Conservation (phyloP, 2,113 vertebrate genomes). For the Toxostoma redivivum region DNA sequence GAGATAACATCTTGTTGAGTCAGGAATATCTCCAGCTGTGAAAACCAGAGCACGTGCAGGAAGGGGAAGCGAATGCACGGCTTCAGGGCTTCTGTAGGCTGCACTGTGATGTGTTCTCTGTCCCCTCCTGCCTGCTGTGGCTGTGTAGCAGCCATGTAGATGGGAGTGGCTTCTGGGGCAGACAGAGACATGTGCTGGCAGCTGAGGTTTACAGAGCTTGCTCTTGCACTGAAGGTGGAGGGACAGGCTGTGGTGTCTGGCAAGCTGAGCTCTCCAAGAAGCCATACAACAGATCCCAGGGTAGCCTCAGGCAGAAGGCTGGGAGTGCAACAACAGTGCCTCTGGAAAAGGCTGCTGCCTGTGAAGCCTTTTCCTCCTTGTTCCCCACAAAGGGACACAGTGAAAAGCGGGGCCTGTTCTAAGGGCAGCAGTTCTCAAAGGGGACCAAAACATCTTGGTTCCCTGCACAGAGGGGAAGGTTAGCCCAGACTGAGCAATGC, state of each 20-base stretch:
- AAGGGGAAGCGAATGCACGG: accelerated
- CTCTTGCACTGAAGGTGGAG: background rate
- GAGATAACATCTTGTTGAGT: background rate
- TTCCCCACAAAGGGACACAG: accelerated
- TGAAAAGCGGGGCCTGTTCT: accelerated
- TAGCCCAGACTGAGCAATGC: background rate
- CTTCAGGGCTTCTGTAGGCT: background rate
- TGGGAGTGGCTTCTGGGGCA: background rate
- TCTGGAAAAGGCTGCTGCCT: background rate
- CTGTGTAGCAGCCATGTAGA: background rate
- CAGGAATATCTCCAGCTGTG: background rate
- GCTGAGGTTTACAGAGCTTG: background rate
- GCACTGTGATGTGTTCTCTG: background rate
- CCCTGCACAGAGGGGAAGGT: background rate
- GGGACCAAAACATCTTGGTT: background rate
- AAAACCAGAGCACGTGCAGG: background rate
- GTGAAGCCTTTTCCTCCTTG: background rate
- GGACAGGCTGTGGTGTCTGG: background rate
- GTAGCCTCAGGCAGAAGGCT: background rate
- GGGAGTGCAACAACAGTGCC: background rate
- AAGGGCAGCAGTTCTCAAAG: background rate
- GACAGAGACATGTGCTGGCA: background rate
- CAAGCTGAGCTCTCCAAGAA: background rate
- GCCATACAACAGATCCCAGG: background rate
- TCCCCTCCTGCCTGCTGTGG: background rate